Evolutionary conservation across 2,113 vertebrate genomes (phyloP).

Genomic region (Dipodomys ordii): DNA sequence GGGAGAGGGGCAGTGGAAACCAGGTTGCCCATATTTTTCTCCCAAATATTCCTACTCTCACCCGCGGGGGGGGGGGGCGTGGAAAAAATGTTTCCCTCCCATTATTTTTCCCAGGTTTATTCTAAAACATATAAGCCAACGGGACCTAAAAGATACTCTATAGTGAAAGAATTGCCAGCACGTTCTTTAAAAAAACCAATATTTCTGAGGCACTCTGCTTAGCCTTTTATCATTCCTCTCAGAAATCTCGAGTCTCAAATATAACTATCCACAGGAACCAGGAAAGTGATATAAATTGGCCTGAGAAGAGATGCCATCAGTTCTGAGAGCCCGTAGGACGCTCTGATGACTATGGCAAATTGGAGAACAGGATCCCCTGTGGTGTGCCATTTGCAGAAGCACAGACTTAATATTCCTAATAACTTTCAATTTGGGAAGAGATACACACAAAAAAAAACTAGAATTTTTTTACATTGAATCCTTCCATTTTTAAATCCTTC

Average conservation of each 20-base stretch:
- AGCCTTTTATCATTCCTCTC: not conserved
- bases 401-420: constrained; percentile 4
- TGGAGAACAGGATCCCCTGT: not conserved
- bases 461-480: constrained; percentile 47
- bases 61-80: no score
- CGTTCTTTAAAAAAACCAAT: constrained; percentile 47
- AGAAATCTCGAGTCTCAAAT: not conserved
- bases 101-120: not conserved
- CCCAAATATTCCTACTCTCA: not conserved
- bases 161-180: not conserved
- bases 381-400: not conserved
- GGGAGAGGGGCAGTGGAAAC: not conserved
- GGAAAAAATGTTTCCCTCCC: not conserved
- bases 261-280: not conserved
- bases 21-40: not conserved
- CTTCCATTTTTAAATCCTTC: constrained; percentile 42
- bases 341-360: not conserved
- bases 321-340: not conserved
- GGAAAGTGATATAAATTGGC: not conserved
- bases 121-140: not conserved
- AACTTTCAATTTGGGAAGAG: constrained; percentile 31
- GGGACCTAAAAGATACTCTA: not conserved
- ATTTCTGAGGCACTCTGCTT: not conserved
- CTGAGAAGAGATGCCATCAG: not conserved
- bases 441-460: not conserved